phyloP scores from a whole-genome alignment of 2,888 invertebrate species.

The Ochlodes sylvanus region DNA sequence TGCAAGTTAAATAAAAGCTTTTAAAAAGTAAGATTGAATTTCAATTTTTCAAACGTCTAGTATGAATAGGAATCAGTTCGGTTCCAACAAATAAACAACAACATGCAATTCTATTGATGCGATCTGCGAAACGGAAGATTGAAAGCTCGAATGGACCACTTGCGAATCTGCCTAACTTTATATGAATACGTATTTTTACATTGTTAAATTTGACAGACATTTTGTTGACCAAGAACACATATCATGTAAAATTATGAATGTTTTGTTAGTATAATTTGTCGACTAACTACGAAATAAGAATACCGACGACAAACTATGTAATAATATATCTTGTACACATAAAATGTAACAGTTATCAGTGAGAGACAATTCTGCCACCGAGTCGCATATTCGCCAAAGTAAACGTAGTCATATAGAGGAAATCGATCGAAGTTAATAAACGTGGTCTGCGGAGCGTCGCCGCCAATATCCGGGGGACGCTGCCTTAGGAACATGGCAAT shows the following conservation, averaged over 20 bases:
- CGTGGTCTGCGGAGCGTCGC: constrained; percentile 7
- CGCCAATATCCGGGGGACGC: neutral
- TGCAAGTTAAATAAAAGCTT: too few relatives aligned
- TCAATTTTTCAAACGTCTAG: neutral
- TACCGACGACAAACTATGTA: neutral
- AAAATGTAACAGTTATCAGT: neutral
- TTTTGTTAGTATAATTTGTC: too few relatives aligned
- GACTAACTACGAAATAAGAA: too few relatives aligned
- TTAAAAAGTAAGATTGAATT: too few relatives aligned
- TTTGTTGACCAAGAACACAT: too few relatives aligned
- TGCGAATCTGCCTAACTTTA: too few relatives aligned
- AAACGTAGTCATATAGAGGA: constrained; percentile 6
- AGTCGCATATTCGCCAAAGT: neutral
- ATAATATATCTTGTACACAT: neutral
- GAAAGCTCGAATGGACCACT: too few relatives aligned
- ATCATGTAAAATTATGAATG: too few relatives aligned
- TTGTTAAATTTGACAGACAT: too few relatives aligned
- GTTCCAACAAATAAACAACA: neutral
- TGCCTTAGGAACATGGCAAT: neutral
- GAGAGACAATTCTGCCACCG: neutral
- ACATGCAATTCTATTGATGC: neutral
- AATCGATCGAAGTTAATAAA: constrained; percentile 28
- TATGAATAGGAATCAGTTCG: constrained; percentile 1
- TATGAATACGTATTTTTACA: too few relatives aligned
- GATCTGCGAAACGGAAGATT: too few relatives aligned